phyloP scores from a whole-genome alignment of 2,797 vertebrate species.

The Enteromius thamalakanensis region DNA sequence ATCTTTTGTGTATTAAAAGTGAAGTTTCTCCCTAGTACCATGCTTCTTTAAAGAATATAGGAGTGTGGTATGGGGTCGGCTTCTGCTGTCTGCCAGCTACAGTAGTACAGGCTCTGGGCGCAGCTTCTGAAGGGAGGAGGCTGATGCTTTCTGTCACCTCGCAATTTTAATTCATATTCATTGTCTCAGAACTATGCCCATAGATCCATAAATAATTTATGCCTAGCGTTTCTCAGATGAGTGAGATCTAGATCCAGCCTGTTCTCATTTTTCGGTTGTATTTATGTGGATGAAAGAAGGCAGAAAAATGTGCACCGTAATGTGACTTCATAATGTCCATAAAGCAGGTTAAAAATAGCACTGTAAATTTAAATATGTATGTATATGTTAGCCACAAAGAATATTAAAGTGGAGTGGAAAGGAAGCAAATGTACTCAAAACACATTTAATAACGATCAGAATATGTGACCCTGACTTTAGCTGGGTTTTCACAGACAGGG shows the following conservation, averaged over 20 bases:
- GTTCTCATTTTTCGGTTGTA: slow-evolving; percentile 18
- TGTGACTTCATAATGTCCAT: neutral
- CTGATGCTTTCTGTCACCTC: slow-evolving; percentile 51
- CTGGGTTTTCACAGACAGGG: too few relatives aligned
- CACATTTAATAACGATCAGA: neutral
- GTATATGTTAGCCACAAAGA: neutral
- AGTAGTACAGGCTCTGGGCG: slow-evolving; percentile 58
- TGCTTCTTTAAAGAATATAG: slow-evolving; percentile 53
- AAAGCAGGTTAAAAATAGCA: neutral
- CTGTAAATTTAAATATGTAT: neutral
- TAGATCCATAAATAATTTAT: slow-evolving; percentile 30
- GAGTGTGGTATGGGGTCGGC: slow-evolving; percentile 51
- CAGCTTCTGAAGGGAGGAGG: slow-evolving; percentile 61
- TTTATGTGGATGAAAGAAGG: neutral
- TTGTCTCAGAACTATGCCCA: slow-evolving; percentile 30
- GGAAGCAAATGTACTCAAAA: neutral
- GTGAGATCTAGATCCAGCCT: slow-evolving; percentile 14
- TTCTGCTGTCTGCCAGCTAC: slow-evolving; percentile 60
- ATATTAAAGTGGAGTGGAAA: neutral
- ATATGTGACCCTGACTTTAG: neutral
- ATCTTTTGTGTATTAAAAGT: slow-evolving; percentile 46
- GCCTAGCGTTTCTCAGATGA: slow-evolving; percentile 53
- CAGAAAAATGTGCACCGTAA: neutral
- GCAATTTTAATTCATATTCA: slow-evolving; percentile 6
- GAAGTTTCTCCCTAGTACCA: slow-evolving; percentile 48